Evolutionary conservation across 2,113 vertebrate species (phyloP).

Genomic region (Muntiacus muntjak): DNA sequence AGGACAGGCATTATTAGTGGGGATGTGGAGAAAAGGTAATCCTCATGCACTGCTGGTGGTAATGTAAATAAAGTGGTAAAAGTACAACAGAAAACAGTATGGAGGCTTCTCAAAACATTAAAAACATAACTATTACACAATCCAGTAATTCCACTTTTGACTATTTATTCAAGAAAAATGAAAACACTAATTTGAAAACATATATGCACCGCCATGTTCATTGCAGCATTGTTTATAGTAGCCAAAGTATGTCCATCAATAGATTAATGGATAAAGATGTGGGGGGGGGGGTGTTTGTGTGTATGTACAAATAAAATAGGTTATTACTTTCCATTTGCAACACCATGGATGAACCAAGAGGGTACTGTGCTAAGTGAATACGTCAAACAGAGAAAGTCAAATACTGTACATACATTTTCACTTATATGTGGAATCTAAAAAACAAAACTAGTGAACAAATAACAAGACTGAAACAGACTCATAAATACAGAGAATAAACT

Average conservation of each 20-base stretch:
- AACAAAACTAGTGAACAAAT: neutral
- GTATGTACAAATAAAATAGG: neutral
- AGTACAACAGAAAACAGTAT: neutral
- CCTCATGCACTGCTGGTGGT: neutral
- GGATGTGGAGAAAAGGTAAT: neutral
- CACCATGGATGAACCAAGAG: neutral
- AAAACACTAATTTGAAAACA: neutral
- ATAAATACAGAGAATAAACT: neutral
- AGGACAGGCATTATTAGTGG: neutral
- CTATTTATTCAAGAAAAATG: neutral
- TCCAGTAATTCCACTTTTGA: neutral
- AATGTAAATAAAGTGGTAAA: neutral
- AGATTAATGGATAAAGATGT: neutral
- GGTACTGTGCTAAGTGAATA: neutral
- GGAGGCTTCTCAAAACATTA: neutral
- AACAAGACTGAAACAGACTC: neutral
- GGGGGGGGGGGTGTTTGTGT: neutral
- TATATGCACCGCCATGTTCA: neutral
- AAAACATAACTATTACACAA: neutral
- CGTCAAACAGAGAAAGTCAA: neutral
- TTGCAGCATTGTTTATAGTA: neutral
- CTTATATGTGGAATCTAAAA: neutral
- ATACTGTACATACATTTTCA: neutral
- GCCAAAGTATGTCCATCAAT: neutral
- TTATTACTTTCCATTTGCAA: neutral